Conservation (phyloP, 2,888 invertebrate species). For the Nemapogon koenigi region DNA sequence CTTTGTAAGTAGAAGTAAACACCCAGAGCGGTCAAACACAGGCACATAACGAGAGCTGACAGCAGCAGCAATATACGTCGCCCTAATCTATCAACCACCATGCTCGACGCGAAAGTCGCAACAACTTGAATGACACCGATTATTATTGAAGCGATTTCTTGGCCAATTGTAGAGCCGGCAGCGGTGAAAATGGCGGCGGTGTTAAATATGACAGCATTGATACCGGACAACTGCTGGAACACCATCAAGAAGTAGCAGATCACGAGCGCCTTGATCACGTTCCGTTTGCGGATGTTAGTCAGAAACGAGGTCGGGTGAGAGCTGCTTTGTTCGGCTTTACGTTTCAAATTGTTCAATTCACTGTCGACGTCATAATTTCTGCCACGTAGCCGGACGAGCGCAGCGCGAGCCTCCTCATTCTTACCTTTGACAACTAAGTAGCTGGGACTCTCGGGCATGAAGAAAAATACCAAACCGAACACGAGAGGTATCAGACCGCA, state of each 20-base stretch:
- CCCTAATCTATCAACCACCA: constrained; percentile 83
- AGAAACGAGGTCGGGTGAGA: constrained; percentile 61
- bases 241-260: constrained; percentile 84
- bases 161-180: constrained; percentile 65
- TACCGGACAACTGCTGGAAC: constrained; percentile 87
- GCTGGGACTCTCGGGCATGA: constrained; percentile 89
- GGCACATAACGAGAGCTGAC: constrained; percentile 74
- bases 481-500: constrained; percentile 72
- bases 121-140: constrained; percentile 85
- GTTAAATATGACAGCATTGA: constrained; percentile 86
- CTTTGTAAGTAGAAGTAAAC: constrained; percentile 68
- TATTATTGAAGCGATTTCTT: constrained; percentile 73
- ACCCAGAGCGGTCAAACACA: constrained; percentile 74
- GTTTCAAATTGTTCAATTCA: constrained; percentile 69
- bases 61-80: constrained; percentile 76
- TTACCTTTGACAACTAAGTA: constrained; percentile 71
- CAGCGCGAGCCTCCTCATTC: constrained; percentile 69
- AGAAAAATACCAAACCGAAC: constrained; percentile 74
- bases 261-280: constrained; percentile 70
- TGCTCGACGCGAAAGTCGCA: constrained; percentile 75
- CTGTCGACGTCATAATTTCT: constrained; percentile 68
- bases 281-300: constrained; percentile 64
- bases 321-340: constrained; percentile 55
- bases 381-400: constrained; percentile 79
- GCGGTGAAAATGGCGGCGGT: constrained; percentile 74